Conservation (phyloP, 2,113 vertebrate species). For the Pseudorectes ferrugineus region DNA sequence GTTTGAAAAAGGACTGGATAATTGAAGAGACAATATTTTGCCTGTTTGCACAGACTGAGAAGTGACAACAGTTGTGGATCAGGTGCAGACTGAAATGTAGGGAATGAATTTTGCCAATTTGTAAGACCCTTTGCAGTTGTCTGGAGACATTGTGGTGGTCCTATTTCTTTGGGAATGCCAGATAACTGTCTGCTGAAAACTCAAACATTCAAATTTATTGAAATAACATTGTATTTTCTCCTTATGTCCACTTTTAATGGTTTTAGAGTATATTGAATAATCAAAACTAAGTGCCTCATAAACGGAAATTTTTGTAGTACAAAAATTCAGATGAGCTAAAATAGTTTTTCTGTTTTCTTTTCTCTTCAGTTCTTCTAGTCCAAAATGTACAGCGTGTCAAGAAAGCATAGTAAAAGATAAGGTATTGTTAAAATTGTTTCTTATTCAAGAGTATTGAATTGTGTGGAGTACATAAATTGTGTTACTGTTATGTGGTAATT, state of each 20-base stretch:
- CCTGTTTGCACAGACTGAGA: neutral
- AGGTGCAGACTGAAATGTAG: neutral
- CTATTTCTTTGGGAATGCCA: neutral
- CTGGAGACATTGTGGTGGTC: neutral
- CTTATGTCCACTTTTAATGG: neutral
- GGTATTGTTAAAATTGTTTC: constrained; percentile 54
- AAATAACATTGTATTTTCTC: neutral
- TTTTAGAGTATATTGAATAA: neutral
- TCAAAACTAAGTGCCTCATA: neutral
- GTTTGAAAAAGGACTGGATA: neutral
- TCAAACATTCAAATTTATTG: neutral
- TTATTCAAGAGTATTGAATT: neutral
- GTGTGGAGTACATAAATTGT: neutral
- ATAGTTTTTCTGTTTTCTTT: constrained; percentile 21
- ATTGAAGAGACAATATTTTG: neutral
- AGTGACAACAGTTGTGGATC: neutral
- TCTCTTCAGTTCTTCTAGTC: constrained; percentile 67
- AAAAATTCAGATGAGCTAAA: neutral
- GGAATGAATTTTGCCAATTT: neutral
- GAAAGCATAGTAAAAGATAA: constrained; percentile 78
- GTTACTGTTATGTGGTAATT: neutral
- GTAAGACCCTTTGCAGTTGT: neutral
- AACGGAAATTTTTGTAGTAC: neutral
- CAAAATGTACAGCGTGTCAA: constrained; percentile 80
- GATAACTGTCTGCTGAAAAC: neutral